Evolutionary conservation across 2,113 vertebrate species (phyloP).

Genomic region (Pipa parva): DNA sequence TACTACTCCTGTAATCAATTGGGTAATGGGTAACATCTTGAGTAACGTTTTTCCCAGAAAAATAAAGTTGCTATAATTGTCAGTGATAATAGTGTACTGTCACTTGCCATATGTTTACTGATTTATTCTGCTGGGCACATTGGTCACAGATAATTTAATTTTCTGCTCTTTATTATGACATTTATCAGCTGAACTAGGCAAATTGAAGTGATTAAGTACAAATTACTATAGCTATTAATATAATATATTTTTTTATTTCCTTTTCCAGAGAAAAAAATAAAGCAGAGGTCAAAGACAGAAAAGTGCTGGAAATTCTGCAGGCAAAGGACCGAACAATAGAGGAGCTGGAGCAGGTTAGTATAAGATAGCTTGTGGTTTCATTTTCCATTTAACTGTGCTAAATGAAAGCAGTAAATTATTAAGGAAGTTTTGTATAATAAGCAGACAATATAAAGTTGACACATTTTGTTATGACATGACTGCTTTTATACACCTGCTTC

Average conservation of each 20-base stretch:
- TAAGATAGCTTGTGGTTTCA: background rate
- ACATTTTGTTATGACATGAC: no score
- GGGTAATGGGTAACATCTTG: no score
- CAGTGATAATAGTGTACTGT: constrained; percentile 61
- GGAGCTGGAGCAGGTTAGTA: constrained; percentile 78
- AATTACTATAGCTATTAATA: constrained; percentile 54
- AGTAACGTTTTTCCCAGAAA: constrained; percentile 35
- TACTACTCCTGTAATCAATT: no score
- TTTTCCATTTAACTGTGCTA: background rate
- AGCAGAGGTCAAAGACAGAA: constrained; percentile 86
- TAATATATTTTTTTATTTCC: constrained; percentile 40
- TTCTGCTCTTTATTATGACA: constrained; percentile 59
- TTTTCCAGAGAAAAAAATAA: constrained; percentile 84
- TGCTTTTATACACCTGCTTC: no score
- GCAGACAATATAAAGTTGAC: no score
- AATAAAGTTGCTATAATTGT: constrained; percentile 57
- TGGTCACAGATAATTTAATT: constrained; percentile 61
- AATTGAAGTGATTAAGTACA: constrained; percentile 56
- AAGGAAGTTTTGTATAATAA: no score
- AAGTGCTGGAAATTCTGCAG: constrained; percentile 86
- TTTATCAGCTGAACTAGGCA: constrained; percentile 58
- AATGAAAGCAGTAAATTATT: no score
- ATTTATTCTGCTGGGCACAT: constrained; percentile 62
- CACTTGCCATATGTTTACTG: constrained; percentile 64
- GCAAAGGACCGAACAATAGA: constrained; percentile 81